phyloP scores from a whole-genome alignment of 2,888 invertebrate species.

The Rhagonycha lutea region DNA sequence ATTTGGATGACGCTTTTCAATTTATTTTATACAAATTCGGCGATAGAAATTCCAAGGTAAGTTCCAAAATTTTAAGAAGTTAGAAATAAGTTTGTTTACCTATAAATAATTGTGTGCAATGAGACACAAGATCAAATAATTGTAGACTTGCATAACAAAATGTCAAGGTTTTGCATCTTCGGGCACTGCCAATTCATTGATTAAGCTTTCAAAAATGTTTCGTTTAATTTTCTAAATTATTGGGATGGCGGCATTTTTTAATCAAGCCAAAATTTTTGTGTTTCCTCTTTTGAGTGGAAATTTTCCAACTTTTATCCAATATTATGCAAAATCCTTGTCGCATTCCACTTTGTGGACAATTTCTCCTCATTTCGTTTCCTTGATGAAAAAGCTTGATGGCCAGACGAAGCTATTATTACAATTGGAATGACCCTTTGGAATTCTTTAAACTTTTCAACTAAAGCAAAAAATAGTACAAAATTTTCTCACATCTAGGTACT shows the following conservation, averaged over 20 bases:
- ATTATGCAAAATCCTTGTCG: too few species aligned
- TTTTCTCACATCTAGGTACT: not conserved
- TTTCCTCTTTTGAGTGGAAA: too few species aligned
- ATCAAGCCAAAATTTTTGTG: too few species aligned
- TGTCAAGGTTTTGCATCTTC: slow-evolving; percentile 8
- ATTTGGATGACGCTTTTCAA: slow-evolving; percentile 41
- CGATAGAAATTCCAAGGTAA: slow-evolving; percentile 41
- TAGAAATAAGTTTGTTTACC: not conserved
- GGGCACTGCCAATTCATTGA: not conserved
- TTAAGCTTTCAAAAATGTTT: not conserved
- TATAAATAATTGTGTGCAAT: not conserved
- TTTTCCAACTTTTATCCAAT: too few species aligned
- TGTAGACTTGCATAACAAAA: not conserved
- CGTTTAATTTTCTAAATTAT: not conserved
- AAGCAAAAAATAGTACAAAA: not conserved
- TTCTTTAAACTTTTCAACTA: too few species aligned
- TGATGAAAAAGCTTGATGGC: too few species aligned
- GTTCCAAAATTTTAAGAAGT: slow-evolving; percentile 22
- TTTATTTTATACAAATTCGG: slow-evolving; percentile 35
- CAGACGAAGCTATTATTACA: too few species aligned
- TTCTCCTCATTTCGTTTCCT: too few species aligned
- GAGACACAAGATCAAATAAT: not conserved
- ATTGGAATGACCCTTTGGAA: too few species aligned
- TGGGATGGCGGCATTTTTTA: too few species aligned
- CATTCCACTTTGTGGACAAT: too few species aligned